A percentile compares a stretch with the other conserved stretches of the same genome.
Evolutionary conservation across 2,797 vertebrate species (phyloP).

Genomic region (Pelodytes ibericus): DNA sequence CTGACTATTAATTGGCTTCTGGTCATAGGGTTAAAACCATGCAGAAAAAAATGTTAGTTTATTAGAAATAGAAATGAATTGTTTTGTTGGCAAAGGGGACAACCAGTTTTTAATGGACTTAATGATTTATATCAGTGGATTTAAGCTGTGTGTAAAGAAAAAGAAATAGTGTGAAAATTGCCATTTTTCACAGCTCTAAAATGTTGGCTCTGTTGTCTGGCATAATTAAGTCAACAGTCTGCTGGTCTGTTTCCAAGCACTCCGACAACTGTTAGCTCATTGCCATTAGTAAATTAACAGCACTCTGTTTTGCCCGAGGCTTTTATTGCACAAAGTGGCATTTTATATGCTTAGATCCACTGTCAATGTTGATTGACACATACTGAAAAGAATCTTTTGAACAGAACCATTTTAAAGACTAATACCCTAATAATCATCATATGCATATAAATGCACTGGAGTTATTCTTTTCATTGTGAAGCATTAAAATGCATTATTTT

Average conservation of each 20-base stretch:
- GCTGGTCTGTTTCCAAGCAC: slow-evolving; percentile 64
- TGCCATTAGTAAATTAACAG: slow-evolving; percentile 61
- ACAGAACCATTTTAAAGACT: no score
- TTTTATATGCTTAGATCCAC: slow-evolving; percentile 54
- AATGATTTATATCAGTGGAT: slow-evolving; percentile 57
- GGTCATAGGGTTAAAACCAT: no score
- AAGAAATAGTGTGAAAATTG: slow-evolving; percentile 63
- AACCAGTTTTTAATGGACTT: slow-evolving; percentile 52
- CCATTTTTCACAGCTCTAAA: slow-evolving; percentile 68
- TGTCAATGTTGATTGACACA: slow-evolving; percentile 17
- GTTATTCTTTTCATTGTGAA: no score
- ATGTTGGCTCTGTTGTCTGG: slow-evolving; percentile 65
- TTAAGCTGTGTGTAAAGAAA: slow-evolving; percentile 44
- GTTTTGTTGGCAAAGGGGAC: slow-evolving; percentile 25
- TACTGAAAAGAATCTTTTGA: slow-evolving; percentile 1
- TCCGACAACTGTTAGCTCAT: slow-evolving; percentile 66
- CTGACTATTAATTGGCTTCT: no score
- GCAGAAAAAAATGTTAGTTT: not conserved
- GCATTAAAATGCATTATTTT: no score
- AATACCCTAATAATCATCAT: no score
- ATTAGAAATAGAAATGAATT: slow-evolving; percentile 13
- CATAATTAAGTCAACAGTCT: slow-evolving; percentile 70
- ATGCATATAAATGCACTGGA: no score
- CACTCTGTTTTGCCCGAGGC: slow-evolving; percentile 58
- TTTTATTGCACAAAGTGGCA: slow-evolving; percentile 54